Evolutionary conservation across 2,888 invertebrate genomes (phyloP), one percentile per base, ranked within the genome.

Genomic region (Oxyscelio sp.): DNA sequence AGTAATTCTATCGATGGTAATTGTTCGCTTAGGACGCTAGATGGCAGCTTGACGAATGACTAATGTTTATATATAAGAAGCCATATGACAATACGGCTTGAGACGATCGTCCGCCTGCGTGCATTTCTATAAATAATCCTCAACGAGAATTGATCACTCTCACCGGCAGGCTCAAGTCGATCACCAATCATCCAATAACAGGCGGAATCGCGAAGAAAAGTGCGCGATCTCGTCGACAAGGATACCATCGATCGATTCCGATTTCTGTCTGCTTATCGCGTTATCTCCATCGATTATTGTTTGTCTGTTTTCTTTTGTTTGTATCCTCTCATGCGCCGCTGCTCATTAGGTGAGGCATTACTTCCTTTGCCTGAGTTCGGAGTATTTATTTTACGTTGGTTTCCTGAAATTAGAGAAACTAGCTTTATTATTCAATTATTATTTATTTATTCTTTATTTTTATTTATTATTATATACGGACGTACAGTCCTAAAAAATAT

Each of bases 291-390:
- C 66, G 59, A 59, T 77, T 80, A 63, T 65, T 58, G 58, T 52
- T 73, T 50, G 82, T 59, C 52, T 79, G 63, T 56, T 66, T 83
- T 79, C 38, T 61, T 75, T 75, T 71, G 59, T 82, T 89, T 89
- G 80, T 75, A 73, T 78, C 80, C 74, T 52, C 81, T 83, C 75
- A 87, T 86, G 74, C 81, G 84, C 63, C 75, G 84, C 83, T 86
- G 82, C 68, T 74, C 56, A 59, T 56, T 65, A 38, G 15, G 40
- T 75, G 52, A 59, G 74, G 22, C 70, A 88, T 93, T 92, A 94
- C 88, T 94, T 94, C 88, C 94, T 92, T 82, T 94, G 94, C 78
- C 94, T 93, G 71, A 94, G 92, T 63, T 94, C 94, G 54, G 94
- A 93, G 68, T 94, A 93, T 91, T 94, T 94, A 89, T 93, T 94